phyloP scores from a whole-genome alignment of 2,113 vertebrate species.

The Ornithorhynchus anatinus region DNA sequence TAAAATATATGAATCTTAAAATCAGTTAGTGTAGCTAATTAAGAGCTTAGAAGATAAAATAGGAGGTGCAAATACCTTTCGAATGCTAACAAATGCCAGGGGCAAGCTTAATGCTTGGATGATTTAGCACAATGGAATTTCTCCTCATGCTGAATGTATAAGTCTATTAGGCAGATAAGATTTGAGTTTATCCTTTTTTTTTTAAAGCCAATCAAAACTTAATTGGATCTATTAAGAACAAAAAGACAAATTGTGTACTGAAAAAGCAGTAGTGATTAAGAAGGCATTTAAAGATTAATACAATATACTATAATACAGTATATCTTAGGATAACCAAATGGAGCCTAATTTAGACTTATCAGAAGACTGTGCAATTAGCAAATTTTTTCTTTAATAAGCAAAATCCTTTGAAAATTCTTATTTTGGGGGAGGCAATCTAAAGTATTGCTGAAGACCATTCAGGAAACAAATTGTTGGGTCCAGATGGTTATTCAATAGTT shows the following conservation, averaged over 20 bases:
- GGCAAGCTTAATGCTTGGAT: constrained; percentile 25
- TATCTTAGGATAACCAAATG: constrained; percentile 36
- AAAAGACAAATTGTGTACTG: constrained; percentile 46
- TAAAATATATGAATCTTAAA: neutral
- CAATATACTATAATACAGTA: constrained; percentile 52
- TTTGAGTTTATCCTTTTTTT: constrained; percentile 55
- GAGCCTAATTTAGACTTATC: constrained; percentile 43
- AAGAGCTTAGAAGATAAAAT: constrained; percentile 19
- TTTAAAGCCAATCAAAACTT: constrained; percentile 49
- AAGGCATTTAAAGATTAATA: constrained; percentile 58
- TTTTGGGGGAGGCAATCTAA: constrained; percentile 43
- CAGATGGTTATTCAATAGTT: constrained; percentile 54
- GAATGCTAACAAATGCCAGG: constrained; percentile 14
- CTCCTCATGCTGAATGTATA: constrained; percentile 50
- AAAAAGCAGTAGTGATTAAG: constrained; percentile 52
- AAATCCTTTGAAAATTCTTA: constrained; percentile 37
- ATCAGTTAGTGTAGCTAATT: constrained; percentile 27
- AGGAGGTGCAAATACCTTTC: constrained; percentile 16
- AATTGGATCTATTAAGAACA: constrained; percentile 50
- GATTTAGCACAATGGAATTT: constrained; percentile 23
- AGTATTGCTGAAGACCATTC: constrained; percentile 42
- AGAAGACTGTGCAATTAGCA: constrained; percentile 44
- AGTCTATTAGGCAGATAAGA: constrained; percentile 55
- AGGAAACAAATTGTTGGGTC: constrained; percentile 31
- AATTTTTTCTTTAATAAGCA: constrained; percentile 45